phyloP scores from a whole-genome alignment of 2,888 invertebrate species.

The Cantharis flavilabris region DNA sequence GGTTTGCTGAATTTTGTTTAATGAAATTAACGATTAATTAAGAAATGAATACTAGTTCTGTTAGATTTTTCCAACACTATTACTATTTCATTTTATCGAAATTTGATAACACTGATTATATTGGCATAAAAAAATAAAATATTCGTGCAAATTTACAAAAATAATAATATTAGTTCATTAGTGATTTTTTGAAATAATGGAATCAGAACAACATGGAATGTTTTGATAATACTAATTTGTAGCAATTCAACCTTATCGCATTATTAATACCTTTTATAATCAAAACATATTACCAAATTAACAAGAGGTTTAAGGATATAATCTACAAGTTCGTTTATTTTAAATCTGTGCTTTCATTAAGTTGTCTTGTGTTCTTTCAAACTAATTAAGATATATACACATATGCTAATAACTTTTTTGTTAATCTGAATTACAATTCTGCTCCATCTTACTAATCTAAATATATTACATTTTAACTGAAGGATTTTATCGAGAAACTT shows the following conservation, averaged over 20 bases:
- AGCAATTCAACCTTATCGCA: background rate
- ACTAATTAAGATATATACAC: background rate
- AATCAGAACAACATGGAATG: background rate
- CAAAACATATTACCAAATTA: background rate
- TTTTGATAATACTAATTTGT: background rate
- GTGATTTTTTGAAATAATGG: background rate
- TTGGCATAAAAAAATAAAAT: too few relatives aligned
- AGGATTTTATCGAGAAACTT: background rate
- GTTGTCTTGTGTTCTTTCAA: background rate
- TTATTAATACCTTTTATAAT: background rate
- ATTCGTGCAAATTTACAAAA: background rate
- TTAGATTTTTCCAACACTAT: too few relatives aligned
- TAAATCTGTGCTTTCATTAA: background rate
- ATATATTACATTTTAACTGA: background rate
- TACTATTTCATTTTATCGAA: background rate
- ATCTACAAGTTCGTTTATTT: background rate
- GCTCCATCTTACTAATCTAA: background rate
- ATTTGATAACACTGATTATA: background rate
- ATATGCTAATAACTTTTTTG: background rate
- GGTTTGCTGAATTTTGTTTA: background rate
- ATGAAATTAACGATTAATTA: background rate
- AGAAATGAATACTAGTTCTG: background rate
- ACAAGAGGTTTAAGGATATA: background rate
- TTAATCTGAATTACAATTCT: background rate
- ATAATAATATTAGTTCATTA: background rate